Percentiles rank a stretch among this genome's conserved stretches.
Conservation (phyloP, 2,113 vertebrate species). For the Rhodinocichla rosea region DNA sequence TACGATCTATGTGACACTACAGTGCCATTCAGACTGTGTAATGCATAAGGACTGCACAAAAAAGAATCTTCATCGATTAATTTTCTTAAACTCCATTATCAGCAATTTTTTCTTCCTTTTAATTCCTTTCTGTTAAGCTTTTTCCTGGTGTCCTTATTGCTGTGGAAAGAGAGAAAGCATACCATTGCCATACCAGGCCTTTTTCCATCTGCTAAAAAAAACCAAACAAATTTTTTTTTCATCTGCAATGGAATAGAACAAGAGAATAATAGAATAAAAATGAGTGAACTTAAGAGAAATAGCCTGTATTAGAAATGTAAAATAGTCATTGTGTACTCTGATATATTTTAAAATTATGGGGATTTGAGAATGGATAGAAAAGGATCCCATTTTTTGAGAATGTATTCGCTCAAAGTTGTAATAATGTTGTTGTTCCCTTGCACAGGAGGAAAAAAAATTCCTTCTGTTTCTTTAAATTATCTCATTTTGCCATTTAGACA, state of each 20-base stretch:
- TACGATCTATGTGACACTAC: constrained; percentile 78
- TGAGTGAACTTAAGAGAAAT: background rate
- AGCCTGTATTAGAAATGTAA: background rate
- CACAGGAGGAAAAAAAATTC: background rate
- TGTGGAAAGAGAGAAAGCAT: background rate
- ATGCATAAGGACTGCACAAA: constrained; percentile 63
- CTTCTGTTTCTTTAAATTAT: constrained; percentile 71
- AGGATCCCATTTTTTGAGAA: background rate
- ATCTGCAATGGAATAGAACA: background rate
- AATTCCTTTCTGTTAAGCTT: background rate
- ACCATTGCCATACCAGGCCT: background rate
- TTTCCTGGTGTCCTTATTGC: background rate
- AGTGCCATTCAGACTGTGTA: constrained; percentile 71
- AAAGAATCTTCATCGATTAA: constrained; percentile 69
- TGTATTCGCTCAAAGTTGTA: background rate
- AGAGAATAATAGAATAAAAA: background rate
- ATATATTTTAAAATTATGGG: background rate
- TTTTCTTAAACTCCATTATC: constrained; percentile 70
- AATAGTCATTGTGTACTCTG: background rate
- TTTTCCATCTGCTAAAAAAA: background rate
- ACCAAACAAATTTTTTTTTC: background rate
- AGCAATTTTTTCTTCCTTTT: constrained; percentile 11
- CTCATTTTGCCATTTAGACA: constrained; percentile 72
- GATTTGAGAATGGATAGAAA: background rate
- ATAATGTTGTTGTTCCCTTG: background rate